Conservation (phyloP, 2,888 invertebrate genomes). For the Neoscelio sp. region DNA sequence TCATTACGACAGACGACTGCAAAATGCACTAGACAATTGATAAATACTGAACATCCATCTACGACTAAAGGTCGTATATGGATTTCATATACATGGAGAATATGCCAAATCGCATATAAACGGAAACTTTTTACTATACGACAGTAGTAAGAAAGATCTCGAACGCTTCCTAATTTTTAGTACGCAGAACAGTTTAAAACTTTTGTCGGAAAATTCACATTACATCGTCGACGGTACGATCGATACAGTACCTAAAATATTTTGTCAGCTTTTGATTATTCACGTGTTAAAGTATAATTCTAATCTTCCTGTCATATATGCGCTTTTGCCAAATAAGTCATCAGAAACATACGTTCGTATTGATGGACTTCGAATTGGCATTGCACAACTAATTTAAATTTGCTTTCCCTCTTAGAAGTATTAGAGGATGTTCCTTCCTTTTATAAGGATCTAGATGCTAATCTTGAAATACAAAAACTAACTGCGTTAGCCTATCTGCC, state of each 20-base stretch:
- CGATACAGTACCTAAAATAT: conserved; percentile 2
- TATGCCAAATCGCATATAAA: conserved; percentile 3
- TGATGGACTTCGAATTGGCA: conserved; percentile 12
- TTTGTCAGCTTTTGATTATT: conserved; percentile 4
- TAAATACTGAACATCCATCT: neutral
- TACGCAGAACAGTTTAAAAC: conserved; percentile 1
- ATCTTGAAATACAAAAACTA: conserved; percentile 5
- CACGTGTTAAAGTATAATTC: conserved; percentile 6
- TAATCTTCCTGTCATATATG: neutral
- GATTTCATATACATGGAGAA: conserved; percentile 2
- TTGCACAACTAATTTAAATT: neutral
- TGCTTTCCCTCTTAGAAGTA: neutral
- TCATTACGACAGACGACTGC: conserved; percentile 8
- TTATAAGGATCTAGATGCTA: conserved; percentile 3
- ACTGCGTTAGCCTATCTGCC: conserved; percentile 3
- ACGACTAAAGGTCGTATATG: neutral
- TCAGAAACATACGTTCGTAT: neutral
- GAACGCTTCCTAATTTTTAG: conserved; percentile 5
- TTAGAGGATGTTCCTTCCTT: conserved; percentile 8
- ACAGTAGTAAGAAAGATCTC: neutral
- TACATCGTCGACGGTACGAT: conserved; percentile 16
- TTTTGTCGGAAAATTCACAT: neutral
- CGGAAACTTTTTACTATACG: neutral
- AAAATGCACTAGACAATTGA: neutral
- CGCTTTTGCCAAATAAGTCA: neutral